These are phyloP conservation scores for Eulemur rubriventer DNA, from an alignment of 2,797 vertebrate genomes.

Conservation along the genomic window DNA sequence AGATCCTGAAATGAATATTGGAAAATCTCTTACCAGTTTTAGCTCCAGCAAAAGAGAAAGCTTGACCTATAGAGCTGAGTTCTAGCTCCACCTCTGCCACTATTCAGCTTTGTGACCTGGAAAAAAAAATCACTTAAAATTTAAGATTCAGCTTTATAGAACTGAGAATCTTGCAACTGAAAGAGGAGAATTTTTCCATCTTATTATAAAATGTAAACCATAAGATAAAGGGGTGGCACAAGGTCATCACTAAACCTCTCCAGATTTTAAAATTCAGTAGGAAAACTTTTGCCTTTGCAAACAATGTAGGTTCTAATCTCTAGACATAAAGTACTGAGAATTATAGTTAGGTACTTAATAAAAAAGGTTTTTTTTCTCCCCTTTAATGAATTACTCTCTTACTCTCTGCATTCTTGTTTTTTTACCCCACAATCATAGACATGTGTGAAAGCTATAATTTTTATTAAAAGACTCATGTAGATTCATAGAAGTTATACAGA, in stretches of 20 bases:
- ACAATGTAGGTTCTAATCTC: not conserved
- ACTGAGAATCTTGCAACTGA: not conserved
- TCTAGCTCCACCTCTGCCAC: not conserved
- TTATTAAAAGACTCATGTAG: constrained; percentile 79
- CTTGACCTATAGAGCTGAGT: not conserved
- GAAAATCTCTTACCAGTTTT: not conserved
- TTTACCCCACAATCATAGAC: constrained; percentile 44
- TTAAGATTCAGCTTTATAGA: not conserved
- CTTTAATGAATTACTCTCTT: constrained; percentile 23
- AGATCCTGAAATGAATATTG: constrained; percentile 6
- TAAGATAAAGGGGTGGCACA: not conserved
- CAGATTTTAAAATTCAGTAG: constrained; percentile 35
- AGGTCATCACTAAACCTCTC: not conserved
- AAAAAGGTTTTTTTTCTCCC: not conserved
- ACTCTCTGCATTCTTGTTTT: not conserved
- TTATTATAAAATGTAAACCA: not conserved
- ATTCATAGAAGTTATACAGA: constrained; percentile 75
- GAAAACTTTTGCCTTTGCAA: constrained; percentile 36
- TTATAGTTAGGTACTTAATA: constrained; percentile 23
- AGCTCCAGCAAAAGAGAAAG: not conserved
- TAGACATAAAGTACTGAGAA: constrained; percentile 14
- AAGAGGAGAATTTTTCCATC: not conserved
- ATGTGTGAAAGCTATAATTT: constrained; percentile 82
- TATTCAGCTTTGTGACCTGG: not conserved
- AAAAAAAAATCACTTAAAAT: not conserved